phyloP scores from a whole-genome alignment of 2,113 vertebrate species.

The Podarcis cretensis region DNA sequence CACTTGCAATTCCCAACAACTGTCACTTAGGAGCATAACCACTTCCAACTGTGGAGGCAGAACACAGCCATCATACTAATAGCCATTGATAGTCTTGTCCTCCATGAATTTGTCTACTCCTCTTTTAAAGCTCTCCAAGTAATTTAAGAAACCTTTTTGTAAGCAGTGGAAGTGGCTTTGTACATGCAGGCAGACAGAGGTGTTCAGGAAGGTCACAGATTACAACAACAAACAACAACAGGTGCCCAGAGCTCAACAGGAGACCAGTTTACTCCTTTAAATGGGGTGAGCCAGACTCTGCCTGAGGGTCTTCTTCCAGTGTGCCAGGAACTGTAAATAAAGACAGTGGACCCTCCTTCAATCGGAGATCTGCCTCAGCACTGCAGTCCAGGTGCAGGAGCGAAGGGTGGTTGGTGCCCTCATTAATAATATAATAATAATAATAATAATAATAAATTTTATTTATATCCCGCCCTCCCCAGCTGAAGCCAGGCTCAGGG shows the following conservation, averaged over 20 bases:
- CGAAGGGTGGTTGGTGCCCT: neutral
- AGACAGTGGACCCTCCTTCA: neutral
- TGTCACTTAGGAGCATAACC: too few species aligned
- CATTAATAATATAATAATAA: too few species aligned
- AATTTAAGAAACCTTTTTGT: neutral
- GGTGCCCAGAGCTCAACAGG: neutral
- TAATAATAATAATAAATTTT: too few species aligned
- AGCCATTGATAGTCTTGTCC: too few species aligned
- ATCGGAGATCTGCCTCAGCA: neutral
- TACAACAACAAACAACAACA: neutral
- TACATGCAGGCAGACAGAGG: neutral
- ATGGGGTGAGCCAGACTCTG: neutral
- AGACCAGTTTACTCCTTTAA: too few species aligned
- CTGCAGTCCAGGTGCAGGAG: neutral
- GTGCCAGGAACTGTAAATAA: neutral
- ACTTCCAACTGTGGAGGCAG: too few species aligned
- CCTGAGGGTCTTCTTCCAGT: neutral
- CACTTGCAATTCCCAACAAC: too few species aligned
- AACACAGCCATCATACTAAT: too few species aligned
- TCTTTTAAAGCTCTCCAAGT: neutral
- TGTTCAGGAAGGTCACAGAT: neutral
- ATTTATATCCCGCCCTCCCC: too few species aligned
- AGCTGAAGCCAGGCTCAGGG: too few species aligned
- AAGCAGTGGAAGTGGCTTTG: neutral
- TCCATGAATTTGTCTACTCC: too few species aligned